phyloP scores from a whole-genome alignment of 1,140 invertebrate genomes.

The Bombus pyrosoma region DNA sequence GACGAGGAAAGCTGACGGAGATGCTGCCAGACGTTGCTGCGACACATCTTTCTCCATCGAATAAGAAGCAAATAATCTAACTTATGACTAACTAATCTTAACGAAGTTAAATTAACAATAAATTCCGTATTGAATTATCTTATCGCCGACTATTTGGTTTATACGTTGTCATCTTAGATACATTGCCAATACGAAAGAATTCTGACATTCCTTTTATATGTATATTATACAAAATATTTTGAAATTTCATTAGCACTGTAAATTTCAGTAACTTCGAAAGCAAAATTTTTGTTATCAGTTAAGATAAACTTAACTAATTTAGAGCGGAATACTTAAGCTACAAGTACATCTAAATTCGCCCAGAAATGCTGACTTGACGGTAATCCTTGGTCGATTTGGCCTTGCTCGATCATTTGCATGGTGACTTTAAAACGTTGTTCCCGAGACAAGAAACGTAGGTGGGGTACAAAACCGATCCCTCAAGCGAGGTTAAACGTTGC shows the following conservation, averaged over 20 bases:
- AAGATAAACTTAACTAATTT: background rate
- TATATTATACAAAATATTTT: no score
- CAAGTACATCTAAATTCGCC: background rate
- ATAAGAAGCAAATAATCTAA: no score
- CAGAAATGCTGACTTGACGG: background rate
- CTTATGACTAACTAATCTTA: no score
- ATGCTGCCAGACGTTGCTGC: conserved; percentile 29
- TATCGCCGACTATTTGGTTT: no score
- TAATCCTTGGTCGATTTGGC: conserved; percentile 3
- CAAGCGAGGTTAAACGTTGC: conserved; percentile 57
- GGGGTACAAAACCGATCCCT: conserved; percentile 45
- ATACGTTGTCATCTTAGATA: no score
- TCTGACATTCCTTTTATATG: no score
- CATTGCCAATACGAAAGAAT: no score
- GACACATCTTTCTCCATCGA: conserved; percentile 1
- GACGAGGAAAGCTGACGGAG: conserved; percentile 22
- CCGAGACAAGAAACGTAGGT: background rate
- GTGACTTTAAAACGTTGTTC: conserved; percentile 41
- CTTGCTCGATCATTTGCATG: conserved; percentile 45
- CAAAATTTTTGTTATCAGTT: background rate
- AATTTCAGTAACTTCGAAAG: background rate
- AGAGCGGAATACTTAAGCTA: background rate
- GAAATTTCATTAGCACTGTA: background rate
- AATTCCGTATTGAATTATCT: no score
- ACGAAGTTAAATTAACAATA: no score